Evolutionary conservation across 2,888 invertebrate species (phyloP).

Genomic region (Amaurobius ferox): DNA sequence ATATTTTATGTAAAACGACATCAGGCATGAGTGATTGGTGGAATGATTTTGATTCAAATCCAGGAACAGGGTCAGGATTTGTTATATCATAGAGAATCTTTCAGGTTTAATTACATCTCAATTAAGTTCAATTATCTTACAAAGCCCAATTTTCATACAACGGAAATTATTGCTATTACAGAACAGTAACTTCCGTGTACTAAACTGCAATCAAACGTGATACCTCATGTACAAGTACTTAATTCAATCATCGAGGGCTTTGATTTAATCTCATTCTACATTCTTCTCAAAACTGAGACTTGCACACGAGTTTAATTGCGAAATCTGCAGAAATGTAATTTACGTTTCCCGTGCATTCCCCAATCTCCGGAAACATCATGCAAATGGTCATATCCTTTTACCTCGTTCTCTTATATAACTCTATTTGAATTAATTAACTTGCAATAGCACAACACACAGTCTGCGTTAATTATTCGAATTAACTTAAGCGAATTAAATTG

Average conservation of each 20-base stretch:
- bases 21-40: too few species aligned
- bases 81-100: too few species aligned
- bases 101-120: too few species aligned
- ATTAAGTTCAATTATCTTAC: too few species aligned
- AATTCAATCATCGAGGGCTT: neutral
- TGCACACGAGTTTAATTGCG: neutral
- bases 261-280: neutral
- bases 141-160: too few species aligned
- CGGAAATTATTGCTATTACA: too few species aligned
- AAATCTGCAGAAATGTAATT: neutral
- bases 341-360: neutral
- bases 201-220: too few species aligned
- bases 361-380: neutral
- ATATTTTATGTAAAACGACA: too few species aligned
- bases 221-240: too few species aligned
- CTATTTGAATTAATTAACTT: constrained; percentile 5
- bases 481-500: neutral
- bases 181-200: too few species aligned
- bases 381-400: neutral
- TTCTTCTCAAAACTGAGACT: neutral
- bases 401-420: neutral
- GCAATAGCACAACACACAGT: neutral
- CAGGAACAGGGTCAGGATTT: too few species aligned
- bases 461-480: neutral
- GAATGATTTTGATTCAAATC: too few species aligned